Evolutionary conservation across 2,797 vertebrate species (phyloP), one percentile per base, ranked within the genome.

Genomic region (Scolopax rusticola): DNA sequence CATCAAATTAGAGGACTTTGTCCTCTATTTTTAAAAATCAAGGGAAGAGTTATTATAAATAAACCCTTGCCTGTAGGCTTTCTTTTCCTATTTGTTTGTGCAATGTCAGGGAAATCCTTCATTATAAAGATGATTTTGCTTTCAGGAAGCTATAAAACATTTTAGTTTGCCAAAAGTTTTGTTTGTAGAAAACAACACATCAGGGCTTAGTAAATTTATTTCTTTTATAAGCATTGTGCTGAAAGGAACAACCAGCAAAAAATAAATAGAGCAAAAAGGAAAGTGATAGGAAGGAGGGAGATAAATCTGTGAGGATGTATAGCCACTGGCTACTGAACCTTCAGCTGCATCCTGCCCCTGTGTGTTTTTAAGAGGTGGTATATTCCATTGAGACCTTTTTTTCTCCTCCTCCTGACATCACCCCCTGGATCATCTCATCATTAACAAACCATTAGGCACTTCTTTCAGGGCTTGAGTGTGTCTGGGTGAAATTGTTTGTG

Each of bases 71-170:
- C 84, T 67, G 30, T 61, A 64, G 89, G 81, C 92, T 90, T 96
- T 92, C 54, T 84, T 93, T 95, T 93, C 32, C 74, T 56, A 45
- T 96, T 94, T 96, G 47, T 95, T 91, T 92, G 51, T 90, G 81
- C 75, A 71, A 6, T 85, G 77, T 90, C 87, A 87, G 77, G 92
- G 89, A 96, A 92, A 95, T 91, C 64, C 84, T 96, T 96, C 93
- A 82, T 95, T 96, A 78, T 87, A 95, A 86, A 95, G 71, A 93
- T 83, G 63, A 90, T 92, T 96, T 92, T 82, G 81, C 76, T 92
- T 96, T 94, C 74, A 95, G 75, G 65, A 95, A 80, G 53, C 65
- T 84, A 18, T 88, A 81, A 82, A 92, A 56, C 67, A 74, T 74
- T 92, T 95, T 73, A 48, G 25, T 94, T 90, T 87, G 50, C 61